Evolutionary conservation across 2,113 vertebrate species (phyloP), one percentile per base, ranked within the genome.

Genomic region (Scomber colias): DNA sequence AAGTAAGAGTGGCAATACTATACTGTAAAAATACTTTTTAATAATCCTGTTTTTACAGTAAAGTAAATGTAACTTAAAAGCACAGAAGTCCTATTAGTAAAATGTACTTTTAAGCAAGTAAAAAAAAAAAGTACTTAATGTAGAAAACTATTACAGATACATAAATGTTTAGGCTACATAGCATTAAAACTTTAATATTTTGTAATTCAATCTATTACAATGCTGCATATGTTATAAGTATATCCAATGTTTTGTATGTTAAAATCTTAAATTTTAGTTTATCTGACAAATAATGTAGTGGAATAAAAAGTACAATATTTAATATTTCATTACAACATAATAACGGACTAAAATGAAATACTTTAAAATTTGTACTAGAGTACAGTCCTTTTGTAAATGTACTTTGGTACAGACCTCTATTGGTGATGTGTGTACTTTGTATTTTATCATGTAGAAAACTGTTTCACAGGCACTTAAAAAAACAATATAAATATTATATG

Each of bases 121-220:
- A 15, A 5, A 57, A 48, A 71, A 59, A 27, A 7, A 19, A n/a
- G 14, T 40, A 24, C 2, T 31, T 2, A 30, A 31, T 31, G 31
- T n/a, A 65, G 51, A 65, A 55, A 75, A 35, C 45, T 64, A 17
- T 19, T 60, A n/a, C 44, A 50, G 11, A 53, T 7, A 24, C 9
- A 0, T 48, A 35, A 1, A 27, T 40, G 35, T 40, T 1, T 7
- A 8, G 6, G 35, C 35, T 40, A 40, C 35, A 8, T 40, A 40
- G 35, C 35, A 40, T 40, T 40, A 40, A 40, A 40, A 7, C 5
- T 40, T 40, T 40, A 9, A 40, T 40, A 40, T 40, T 9, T 9
- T 40, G 21, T 24, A 21, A 21, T 56, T 56, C 27, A 12, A 12
- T 19, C 53, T 27, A 3, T 13, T 27, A 27, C 6, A 35, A 17